phyloP scores from a whole-genome alignment of 2,888 invertebrate species.

The Limnephilus auricula region DNA sequence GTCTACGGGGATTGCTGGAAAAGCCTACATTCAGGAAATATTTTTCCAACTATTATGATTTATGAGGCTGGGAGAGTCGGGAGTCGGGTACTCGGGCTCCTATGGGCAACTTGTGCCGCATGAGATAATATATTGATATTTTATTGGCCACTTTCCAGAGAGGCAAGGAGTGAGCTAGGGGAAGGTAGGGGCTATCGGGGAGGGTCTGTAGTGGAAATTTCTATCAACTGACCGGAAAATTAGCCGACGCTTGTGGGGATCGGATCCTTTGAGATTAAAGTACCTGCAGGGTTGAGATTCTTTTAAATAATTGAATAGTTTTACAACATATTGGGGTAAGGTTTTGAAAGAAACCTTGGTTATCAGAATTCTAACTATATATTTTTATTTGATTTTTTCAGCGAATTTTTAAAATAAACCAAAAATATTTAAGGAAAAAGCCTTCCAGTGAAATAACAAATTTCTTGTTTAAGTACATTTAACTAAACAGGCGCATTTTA shows the following conservation, averaged over 20 bases:
- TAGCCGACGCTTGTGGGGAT: constrained; percentile 50
- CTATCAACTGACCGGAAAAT: constrained; percentile 65
- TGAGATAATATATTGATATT: constrained; percentile 65
- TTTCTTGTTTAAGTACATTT: too few relatives aligned
- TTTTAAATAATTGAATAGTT: background rate
- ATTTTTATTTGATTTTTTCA: background rate
- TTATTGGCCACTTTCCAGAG: constrained; percentile 65
- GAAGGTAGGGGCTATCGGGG: background rate
- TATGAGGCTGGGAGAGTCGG: constrained; percentile 41
- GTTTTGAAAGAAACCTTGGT: background rate
- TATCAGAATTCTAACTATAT: background rate
- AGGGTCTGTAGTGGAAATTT: constrained; percentile 57
- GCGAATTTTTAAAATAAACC: background rate
- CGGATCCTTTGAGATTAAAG: constrained; percentile 21
- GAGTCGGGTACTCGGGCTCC: constrained; percentile 35
- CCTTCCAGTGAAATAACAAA: background rate
- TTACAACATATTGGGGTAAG: background rate
- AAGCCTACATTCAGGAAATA: constrained; percentile 48
- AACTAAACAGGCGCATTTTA: too few relatives aligned
- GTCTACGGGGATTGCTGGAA: constrained; percentile 37
- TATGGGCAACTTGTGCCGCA: constrained; percentile 46
- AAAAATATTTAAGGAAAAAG: background rate
- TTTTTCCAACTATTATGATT: constrained; percentile 60
- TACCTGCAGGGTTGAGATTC: background rate
- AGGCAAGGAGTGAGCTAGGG: background rate